phyloP scores from a whole-genome alignment of 2,888 invertebrate species.

The Orchestes rusci region DNA sequence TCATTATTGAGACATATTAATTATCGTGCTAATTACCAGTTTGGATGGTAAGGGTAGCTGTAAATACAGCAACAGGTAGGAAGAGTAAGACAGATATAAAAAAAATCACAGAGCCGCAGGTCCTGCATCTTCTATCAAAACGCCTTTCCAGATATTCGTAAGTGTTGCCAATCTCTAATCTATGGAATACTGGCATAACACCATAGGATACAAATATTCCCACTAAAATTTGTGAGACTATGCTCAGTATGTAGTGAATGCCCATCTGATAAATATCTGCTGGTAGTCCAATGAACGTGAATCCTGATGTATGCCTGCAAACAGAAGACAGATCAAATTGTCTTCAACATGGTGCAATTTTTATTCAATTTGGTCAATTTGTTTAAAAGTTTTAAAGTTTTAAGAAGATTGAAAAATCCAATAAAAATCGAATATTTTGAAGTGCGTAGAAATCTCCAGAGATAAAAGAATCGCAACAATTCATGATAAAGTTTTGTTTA shows the following conservation, averaged over 20 bases:
- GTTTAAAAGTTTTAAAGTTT: no score
- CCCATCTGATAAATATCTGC: conserved; percentile 55
- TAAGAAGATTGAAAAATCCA: no score
- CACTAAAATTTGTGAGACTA: conserved; percentile 41
- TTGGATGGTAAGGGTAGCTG: conserved; percentile 62
- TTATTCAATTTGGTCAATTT: no score
- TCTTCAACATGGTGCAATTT: no score
- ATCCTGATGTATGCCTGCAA: conserved; percentile 68
- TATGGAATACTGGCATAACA: conserved; percentile 61
- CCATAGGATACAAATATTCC: conserved; percentile 39
- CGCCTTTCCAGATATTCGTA: conserved; percentile 62
- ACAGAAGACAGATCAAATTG: no score
- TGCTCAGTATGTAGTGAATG: conserved; percentile 51
- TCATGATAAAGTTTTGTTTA: no score
- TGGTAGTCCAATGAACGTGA: conserved; percentile 66
- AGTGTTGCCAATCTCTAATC: conserved; percentile 60
- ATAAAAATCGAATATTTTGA: no score
- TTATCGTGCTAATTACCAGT: no score
- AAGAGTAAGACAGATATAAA: conserved; percentile 52
- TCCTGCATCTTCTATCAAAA: conserved; percentile 54
- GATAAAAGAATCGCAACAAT: no score
- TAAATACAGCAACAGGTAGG: conserved; percentile 41
- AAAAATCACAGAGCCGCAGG: conserved; percentile 54
- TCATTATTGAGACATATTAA: no score
- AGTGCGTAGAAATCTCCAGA: no score